Base-by-base conservation (phyloP, 2,888 invertebrate genomes). In the Polylopha cassiicola region DNA sequence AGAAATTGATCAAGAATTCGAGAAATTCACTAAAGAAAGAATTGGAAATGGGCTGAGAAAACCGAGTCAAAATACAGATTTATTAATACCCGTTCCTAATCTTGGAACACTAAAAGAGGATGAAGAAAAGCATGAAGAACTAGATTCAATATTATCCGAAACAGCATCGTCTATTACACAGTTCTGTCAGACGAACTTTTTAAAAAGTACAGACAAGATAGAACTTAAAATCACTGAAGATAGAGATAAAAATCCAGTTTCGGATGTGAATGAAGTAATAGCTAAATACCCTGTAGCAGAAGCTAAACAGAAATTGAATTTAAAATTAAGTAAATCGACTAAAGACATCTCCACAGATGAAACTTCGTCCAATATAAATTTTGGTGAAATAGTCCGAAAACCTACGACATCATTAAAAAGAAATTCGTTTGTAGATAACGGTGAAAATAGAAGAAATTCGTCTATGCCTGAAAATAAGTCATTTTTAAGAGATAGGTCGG, bases 401-500 rank as follows among this genome's bases (percentile, higher is more conserved):
- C 64, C 65, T n/a, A 8, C 36, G 8, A 61, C 52, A 15, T 38
- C 36, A 1, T 14, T 33, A n/a, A 48, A 46, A 2, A 45, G 47
- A 4, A 53, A 44, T 22, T 48, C 46, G 23, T 32, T 24, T 11
- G 41, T 47, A 4, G 50, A 49, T 23, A 55, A 59, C 2, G 26
- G 27, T 21, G 46, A 47, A 4, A 37, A 48, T 34, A 45, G 45
- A 3, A 57, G 52, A 28, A 60, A 42, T 37, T 37, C 39, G 2
- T 31, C 44, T 7, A 55, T 77, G 59, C 70, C 71, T 1, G 84
- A 84, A 29, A 85, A 78, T 50, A 85, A 78, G 32, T 75, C 74
- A 0, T 84, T 79, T 49, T 48, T 80, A 18, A 77, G 89, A 48
- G 88, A 89, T 50, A 78, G 89, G 2, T 89, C 89, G 0, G 89